These are phyloP conservation scores for Tipula unca DNA, from an alignment of 2,888 invertebrate species.

Conservation along the genomic window DNA sequence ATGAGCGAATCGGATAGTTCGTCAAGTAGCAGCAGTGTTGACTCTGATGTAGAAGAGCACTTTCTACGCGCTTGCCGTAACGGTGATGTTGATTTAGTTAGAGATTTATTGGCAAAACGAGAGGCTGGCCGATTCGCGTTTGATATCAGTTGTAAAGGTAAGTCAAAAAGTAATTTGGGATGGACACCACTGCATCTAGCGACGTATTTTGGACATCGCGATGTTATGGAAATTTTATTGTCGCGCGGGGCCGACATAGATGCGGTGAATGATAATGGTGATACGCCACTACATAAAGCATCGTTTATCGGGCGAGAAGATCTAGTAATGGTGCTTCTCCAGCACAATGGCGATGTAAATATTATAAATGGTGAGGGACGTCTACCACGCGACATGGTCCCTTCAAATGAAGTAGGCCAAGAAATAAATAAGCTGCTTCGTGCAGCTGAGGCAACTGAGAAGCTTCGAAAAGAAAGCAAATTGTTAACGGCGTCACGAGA, in stretches of 20 bases:
- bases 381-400: constrained; percentile 49
- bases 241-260: constrained; percentile 51
- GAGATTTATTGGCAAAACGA: constrained; percentile 46
- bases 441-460: constrained; percentile 53
- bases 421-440: constrained; percentile 47
- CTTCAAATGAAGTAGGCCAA: constrained; percentile 44
- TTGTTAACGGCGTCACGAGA: constrained; percentile 53
- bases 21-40: constrained; percentile 1
- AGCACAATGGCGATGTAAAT: constrained; percentile 53
- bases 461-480: constrained; percentile 45
- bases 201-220: constrained; percentile 56
- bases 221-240: constrained; percentile 49
- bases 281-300: constrained; percentile 58
- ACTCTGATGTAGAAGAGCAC: constrained; percentile 47
- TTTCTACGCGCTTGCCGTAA: constrained; percentile 53
- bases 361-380: constrained; percentile 57
- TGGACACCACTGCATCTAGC: constrained; percentile 62
- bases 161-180: constrained; percentile 54
- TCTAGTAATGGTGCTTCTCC: constrained; percentile 51
- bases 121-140: constrained; percentile 47
- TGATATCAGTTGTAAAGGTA: constrained; percentile 57
- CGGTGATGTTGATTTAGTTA: constrained; percentile 50
- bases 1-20: constrained; percentile 19
- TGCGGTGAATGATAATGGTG: constrained; percentile 54
- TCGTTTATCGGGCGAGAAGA: constrained; percentile 61